phyloP scores from a whole-genome alignment of 2,113 vertebrate genomes.

The Upupa epops region DNA sequence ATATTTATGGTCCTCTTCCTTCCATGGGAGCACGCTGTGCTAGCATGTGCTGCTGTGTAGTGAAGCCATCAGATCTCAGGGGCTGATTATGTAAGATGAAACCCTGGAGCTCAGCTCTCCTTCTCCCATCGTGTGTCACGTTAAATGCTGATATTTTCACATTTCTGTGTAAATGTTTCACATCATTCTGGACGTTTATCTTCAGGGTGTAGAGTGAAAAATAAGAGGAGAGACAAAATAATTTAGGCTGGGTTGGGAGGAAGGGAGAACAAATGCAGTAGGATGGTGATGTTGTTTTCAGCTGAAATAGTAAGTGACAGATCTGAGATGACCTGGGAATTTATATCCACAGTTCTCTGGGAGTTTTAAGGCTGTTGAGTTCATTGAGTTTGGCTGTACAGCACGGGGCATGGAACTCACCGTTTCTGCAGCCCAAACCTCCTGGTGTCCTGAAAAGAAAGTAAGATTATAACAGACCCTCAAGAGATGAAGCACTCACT shows the following conservation, averaged over 20 bases:
- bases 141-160: not conserved
- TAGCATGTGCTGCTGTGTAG: not conserved
- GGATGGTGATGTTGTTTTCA: not conserved
- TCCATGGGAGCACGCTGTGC: not conserved
- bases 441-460: not conserved
- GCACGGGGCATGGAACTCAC: not conserved
- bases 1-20: conserved; percentile 1
- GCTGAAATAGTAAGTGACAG: not conserved
- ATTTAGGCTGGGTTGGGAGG: not conserved
- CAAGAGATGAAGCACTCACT: not conserved
- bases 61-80: not conserved
- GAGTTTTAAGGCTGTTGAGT: not conserved
- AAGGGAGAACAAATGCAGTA: not conserved
- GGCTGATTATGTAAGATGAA: not conserved
- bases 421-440: not conserved
- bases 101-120: not conserved
- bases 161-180: conserved; percentile 4
- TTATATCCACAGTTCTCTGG: not conserved
- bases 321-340: not conserved
- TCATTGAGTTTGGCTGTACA: not conserved
- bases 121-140: not conserved
- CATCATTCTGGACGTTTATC: not conserved
- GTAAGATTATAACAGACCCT: not conserved
- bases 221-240: not conserved
- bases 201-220: not conserved